phyloP scores from a whole-genome alignment of 2,113 vertebrate genomes.

The Nibea coibor region DNA sequence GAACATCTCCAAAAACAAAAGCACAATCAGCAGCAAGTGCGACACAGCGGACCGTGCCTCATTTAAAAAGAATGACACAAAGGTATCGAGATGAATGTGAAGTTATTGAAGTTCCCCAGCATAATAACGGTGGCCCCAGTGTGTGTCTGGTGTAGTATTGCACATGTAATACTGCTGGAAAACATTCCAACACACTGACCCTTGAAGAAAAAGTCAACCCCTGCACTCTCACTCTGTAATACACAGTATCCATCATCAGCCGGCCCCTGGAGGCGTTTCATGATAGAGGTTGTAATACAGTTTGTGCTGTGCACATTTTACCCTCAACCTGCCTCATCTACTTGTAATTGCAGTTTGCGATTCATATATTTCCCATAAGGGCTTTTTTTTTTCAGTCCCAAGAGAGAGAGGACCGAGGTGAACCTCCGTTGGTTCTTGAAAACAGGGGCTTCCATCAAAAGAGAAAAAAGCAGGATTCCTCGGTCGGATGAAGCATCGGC shows the following conservation, averaged over 20 bases:
- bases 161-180: constrained; percentile 7
- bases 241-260: constrained; percentile 51
- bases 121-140: background rate
- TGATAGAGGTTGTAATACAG: constrained; percentile 54
- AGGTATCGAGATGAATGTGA: background rate
- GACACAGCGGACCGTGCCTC: background rate
- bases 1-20: background rate
- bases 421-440: constrained; percentile 28
- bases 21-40: background rate
- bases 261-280: constrained; percentile 47
- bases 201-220: constrained; percentile 41
- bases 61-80: background rate
- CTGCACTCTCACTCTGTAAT: constrained; percentile 40
- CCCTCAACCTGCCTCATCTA: constrained; percentile 50
- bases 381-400: constrained; percentile 7
- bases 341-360: constrained; percentile 57
- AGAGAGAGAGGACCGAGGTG: constrained; percentile 1
- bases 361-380: constrained; percentile 46
- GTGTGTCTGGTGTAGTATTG: constrained; percentile 12
- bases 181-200: constrained; percentile 35
- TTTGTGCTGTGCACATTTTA: constrained; percentile 42
- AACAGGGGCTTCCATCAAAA: constrained; percentile 26
- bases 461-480: background rate
- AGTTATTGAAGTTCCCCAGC: background rate
- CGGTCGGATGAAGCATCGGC: background rate